These are phyloP conservation scores for Eupelmus urozonus DNA, from an alignment of 2,888 invertebrate species.

Conservation along the genomic window DNA sequence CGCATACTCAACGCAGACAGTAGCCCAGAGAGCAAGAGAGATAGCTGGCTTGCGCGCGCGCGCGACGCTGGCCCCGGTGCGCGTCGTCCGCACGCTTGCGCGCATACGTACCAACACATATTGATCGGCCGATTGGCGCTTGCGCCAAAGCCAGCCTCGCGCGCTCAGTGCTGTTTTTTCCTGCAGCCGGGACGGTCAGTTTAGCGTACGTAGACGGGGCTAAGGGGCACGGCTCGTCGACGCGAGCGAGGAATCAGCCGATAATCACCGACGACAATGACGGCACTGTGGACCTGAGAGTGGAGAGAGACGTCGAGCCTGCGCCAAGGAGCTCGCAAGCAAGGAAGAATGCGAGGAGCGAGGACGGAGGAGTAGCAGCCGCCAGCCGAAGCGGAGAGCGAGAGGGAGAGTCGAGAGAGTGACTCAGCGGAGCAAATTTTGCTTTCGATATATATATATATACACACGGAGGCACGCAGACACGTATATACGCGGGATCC, in stretches of 20 bases:
- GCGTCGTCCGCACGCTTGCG: background rate
- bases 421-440: background rate
- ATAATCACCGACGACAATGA: background rate
- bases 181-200: background rate
- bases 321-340: background rate
- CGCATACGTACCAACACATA: background rate
- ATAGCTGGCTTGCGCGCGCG: background rate
- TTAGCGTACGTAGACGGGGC: background rate
- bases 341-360: constrained; percentile 17
- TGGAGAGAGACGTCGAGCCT: too few relatives aligned
- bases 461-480: too few relatives aligned
- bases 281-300: too few relatives aligned
- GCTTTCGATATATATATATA: background rate
- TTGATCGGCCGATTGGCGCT: background rate
- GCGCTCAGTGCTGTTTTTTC: constrained; percentile 35
- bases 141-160: background rate
- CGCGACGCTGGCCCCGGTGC: background rate
- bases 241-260: background rate
- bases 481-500: background rate
- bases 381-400: background rate
- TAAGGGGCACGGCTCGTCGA: background rate
- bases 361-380: constrained; percentile 17
- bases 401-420: background rate
- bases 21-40: too few relatives aligned
- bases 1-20: too few relatives aligned